These are phyloP conservation scores for Crotalus viridis DNA, from an alignment of 2,113 vertebrate species.

Conservation along the genomic window DNA sequence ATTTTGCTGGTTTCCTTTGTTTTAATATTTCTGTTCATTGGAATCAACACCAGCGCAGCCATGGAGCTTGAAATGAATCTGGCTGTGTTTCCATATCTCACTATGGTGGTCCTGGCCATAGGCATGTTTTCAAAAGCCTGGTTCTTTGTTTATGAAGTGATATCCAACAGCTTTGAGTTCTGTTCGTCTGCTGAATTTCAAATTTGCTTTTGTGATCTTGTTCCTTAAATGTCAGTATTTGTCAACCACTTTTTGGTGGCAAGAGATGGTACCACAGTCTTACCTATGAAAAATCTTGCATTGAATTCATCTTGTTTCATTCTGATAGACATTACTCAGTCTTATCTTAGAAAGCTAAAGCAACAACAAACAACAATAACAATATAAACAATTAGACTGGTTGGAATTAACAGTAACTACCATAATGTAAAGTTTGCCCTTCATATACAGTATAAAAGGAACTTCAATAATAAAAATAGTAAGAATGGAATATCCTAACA, in stretches of 20 bases:
- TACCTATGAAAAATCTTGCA: background rate
- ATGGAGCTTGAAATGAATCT: conserved; percentile 96
- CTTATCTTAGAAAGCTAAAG: background rate
- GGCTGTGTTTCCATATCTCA: conserved; percentile 95
- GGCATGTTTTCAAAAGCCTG: conserved; percentile 99
- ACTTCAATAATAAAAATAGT: background rate
- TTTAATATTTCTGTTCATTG: background rate
- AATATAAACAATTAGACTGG: background rate
- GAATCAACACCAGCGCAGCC: background rate
- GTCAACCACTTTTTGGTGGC: background rate
- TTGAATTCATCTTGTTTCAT: background rate
- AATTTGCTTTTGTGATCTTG: background rate
- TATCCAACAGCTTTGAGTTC: background rate
- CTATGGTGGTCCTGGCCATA: conserved; percentile 91
- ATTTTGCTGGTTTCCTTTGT: background rate
- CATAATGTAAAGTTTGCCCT: background rate
- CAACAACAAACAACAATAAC: background rate
- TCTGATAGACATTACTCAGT: background rate
- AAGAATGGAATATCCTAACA: background rate
- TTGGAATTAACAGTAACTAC: background rate
- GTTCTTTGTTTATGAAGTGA: conserved; percentile 93
- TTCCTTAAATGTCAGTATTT: background rate
- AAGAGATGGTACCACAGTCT: background rate
- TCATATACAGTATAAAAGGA: background rate
- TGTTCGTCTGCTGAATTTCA: background rate